A percentile compares a stretch with the other conserved stretches of the same genome.
Conservation (phyloP, 2,797 vertebrate species). For the Chaenodraco wilsoni region DNA sequence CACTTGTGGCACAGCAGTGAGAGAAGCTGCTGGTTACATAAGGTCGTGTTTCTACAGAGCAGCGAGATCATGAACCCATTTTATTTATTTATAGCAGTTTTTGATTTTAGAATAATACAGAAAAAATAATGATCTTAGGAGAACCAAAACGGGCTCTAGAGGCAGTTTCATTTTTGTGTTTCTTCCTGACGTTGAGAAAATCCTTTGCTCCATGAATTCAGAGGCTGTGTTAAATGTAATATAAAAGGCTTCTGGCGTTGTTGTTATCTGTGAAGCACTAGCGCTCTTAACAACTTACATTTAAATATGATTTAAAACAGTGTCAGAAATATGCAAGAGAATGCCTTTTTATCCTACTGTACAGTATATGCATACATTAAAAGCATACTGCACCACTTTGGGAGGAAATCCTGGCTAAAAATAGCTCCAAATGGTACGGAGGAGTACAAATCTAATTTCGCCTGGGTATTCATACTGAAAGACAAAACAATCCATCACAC, state of each 20-base stretch:
- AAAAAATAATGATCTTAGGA: slow-evolving; percentile 1
- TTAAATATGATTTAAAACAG: no score
- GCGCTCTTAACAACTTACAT: neutral
- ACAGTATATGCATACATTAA: slow-evolving; percentile 17
- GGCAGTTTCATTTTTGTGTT: neutral
- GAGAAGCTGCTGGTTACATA: slow-evolving; percentile 32
- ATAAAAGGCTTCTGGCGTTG: neutral
- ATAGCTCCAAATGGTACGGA: slow-evolving; percentile 38
- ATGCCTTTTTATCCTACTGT: slow-evolving; percentile 7
- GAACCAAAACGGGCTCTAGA: neutral
- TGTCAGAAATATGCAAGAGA: slow-evolving; percentile 1
- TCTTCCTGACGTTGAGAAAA: neutral
- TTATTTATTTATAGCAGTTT: slow-evolving; percentile 22
- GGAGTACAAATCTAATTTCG: slow-evolving; percentile 38
- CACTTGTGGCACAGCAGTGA: slow-evolving; percentile 44
- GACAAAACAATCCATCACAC: slow-evolving; percentile 65
- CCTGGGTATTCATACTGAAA: slow-evolving; percentile 40
- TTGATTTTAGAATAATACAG: neutral
- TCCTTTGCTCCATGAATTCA: neutral
- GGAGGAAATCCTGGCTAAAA: slow-evolving; percentile 55
- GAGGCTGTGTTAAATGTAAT: neutral
- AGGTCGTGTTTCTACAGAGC: slow-evolving; percentile 9
- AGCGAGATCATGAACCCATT: neutral
- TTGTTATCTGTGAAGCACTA: neutral
- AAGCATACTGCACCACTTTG: slow-evolving; percentile 50